A percentile compares a stretch with the other conserved stretches of the same genome.
phyloP scores from a whole-genome alignment of 2,797 vertebrate genomes.

The Aratinga solstitialis region DNA sequence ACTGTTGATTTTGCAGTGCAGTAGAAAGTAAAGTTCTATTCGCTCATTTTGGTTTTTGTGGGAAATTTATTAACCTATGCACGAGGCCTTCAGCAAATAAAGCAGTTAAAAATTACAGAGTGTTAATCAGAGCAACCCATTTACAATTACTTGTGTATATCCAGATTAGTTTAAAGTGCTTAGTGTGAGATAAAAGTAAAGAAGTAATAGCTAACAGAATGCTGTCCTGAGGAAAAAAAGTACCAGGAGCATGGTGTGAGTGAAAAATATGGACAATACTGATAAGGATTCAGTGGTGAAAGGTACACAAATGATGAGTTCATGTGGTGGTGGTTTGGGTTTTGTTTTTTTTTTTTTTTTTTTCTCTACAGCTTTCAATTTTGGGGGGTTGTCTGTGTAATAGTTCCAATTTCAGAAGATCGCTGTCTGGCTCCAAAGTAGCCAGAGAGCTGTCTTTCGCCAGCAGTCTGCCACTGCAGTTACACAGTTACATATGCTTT shows the following conservation, averaged over 20 bases:
- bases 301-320: background rate
- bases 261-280: background rate
- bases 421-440: background rate
- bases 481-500: background rate
- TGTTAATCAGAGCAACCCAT: background rate
- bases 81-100: background rate
- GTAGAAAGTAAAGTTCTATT: background rate
- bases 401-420: background rate
- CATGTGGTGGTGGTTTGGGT: rapidly evolving
- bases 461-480: background rate
- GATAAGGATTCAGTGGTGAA: background rate
- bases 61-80: background rate
- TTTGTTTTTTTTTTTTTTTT: background rate
- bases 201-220: background rate
- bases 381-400: background rate
- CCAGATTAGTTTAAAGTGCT: background rate
- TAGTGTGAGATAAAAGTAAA: background rate
- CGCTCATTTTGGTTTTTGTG: background rate
- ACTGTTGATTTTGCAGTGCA: background rate
- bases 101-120: background rate
- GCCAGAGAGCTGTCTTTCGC: background rate
- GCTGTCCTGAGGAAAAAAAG: background rate
- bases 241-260: background rate
- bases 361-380: background rate
- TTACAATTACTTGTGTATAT: background rate